A percentile compares a stretch with the other conserved stretches of the same genome.
These are phyloP conservation scores for Cephalopachus bancanus DNA, from an alignment of 2,797 vertebrate genomes.

Conservation along the genomic window DNA sequence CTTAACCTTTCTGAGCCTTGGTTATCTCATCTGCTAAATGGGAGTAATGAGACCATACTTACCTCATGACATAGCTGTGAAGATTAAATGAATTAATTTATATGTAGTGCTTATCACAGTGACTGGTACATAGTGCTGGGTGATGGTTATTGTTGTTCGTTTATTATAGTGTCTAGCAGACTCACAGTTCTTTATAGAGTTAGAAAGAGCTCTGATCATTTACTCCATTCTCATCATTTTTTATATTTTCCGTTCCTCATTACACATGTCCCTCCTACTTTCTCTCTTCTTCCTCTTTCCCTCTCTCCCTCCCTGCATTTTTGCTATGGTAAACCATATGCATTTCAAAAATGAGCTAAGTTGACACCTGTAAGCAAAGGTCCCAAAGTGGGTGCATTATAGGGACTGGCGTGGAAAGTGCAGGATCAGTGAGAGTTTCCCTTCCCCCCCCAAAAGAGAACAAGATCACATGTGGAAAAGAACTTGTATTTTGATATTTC, in stretches of 20 bases:
- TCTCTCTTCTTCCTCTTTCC: background rate
- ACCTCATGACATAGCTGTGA: background rate
- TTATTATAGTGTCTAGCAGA: background rate
- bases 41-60: background rate
- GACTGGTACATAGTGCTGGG: background rate
- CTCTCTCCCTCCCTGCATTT: background rate
- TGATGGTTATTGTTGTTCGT: background rate
- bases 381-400: background rate
- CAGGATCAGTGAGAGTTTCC: background rate
- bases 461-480: slow-evolving; percentile 38
- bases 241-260: slow-evolving; percentile 21
- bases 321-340: background rate
- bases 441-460: background rate
- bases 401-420: background rate
- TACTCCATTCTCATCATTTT: background rate
- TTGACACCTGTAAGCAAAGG: background rate
- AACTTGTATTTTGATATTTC: slow-evolving; percentile 64
- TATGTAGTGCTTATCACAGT: background rate
- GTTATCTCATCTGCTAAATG: slow-evolving; percentile 35
- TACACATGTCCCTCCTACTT: background rate
- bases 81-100: background rate
- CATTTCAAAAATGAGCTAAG: slow-evolving; percentile 18
- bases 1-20: background rate
- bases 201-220: background rate
- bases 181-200: background rate